Evolutionary conservation across 2,113 vertebrate species (phyloP).

Genomic region (Tenebrosternarchus preto): DNA sequence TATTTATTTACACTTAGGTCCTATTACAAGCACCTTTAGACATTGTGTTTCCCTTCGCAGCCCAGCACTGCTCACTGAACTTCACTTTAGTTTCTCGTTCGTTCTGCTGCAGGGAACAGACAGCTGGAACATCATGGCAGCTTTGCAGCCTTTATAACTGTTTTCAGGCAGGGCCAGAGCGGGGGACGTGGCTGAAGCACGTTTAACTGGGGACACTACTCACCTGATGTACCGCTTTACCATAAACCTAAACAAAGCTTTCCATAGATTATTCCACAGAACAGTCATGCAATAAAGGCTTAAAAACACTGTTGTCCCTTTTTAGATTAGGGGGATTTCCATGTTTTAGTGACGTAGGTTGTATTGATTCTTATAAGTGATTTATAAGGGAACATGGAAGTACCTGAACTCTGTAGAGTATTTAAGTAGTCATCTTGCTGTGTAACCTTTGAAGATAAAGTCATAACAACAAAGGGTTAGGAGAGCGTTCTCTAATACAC

Average conservation of each 20-base stretch:
- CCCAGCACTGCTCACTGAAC: neutral
- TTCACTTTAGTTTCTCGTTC: slow-evolving; percentile 2
- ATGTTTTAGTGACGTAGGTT: neutral
- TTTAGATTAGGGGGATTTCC: neutral
- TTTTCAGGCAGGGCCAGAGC: slow-evolving; percentile 18
- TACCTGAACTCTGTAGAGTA: slow-evolving; percentile 64
- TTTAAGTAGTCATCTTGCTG: slow-evolving; percentile 56
- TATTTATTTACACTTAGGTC: slow-evolving; percentile 31
- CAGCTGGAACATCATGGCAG: neutral
- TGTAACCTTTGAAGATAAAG: slow-evolving; percentile 57
- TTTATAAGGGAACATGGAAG: neutral
- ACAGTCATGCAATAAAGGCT: neutral
- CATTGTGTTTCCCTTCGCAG: slow-evolving; percentile 29
- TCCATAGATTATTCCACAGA: too few relatives aligned
- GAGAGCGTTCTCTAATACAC: neutral
- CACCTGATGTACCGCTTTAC: neutral
- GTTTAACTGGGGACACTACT: slow-evolving; percentile 5
- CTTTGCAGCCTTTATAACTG: slow-evolving; percentile 10
- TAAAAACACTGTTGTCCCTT: neutral
- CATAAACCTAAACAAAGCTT: neutral
- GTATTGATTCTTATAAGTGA: neutral
- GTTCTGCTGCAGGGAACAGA: slow-evolving; percentile 17
- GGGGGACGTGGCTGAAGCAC: neutral
- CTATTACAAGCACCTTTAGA: slow-evolving; percentile 29
- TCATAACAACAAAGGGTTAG: neutral